Evolutionary conservation across 2,888 invertebrate genomes (phyloP).

Genomic region (Theodoxus fluviatilis): DNA sequence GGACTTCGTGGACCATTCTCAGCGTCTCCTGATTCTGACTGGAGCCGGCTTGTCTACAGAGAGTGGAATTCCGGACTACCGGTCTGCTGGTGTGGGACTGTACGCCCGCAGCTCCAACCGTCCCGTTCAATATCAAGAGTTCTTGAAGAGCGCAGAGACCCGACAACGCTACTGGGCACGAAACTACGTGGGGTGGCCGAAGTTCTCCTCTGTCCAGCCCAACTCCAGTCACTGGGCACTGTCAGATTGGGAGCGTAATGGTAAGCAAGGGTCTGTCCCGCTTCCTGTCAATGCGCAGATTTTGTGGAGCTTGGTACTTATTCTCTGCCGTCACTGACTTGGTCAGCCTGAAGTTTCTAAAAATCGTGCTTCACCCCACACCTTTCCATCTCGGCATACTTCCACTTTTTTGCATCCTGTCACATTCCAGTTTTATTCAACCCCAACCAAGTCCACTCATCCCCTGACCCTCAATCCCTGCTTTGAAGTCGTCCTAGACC

Average conservation of each 20-base stretch:
- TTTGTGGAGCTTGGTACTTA: no score
- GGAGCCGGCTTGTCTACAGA: constrained; percentile 98
- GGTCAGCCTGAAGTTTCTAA: no score
- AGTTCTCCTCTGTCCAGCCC: constrained; percentile 78
- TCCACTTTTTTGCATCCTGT: no score
- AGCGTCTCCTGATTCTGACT: constrained; percentile 75
- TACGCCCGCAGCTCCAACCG: constrained; percentile 85
- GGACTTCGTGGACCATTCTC: constrained; percentile 70
- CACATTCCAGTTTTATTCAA: no score
- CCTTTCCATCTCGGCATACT: no score
- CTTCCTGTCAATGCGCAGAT: no score
- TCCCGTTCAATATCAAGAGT: constrained; percentile 87
- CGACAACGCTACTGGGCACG: constrained; percentile 93
- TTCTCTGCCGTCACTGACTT: no score
- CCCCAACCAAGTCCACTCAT: no score
- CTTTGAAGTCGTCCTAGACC: no score
- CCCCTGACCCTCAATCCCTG: no score
- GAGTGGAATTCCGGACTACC: constrained; percentile 76
- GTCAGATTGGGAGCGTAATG: constrained; percentile 75
- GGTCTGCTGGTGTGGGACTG: constrained; percentile 89
- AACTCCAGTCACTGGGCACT: constrained; percentile 81
- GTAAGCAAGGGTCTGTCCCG: no score
- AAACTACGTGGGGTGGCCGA: constrained; percentile 89
- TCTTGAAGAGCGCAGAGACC: constrained; percentile 69
- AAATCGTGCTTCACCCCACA: no score